phyloP scores from a whole-genome alignment of 1,140 invertebrate genomes.

The Trypoxylus dichotomus region DNA sequence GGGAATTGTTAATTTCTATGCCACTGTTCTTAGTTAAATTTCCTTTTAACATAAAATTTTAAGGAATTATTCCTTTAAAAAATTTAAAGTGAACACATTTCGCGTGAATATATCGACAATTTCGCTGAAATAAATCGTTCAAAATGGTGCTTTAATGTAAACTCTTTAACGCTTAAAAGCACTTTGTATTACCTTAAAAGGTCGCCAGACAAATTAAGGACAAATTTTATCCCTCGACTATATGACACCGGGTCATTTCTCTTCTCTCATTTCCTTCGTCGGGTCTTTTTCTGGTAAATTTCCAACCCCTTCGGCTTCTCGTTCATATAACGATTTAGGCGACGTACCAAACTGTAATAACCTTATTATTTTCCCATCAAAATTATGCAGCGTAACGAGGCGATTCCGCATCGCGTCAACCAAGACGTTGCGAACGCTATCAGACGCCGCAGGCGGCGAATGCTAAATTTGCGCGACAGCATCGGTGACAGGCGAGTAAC shows the following conservation, averaged over 20 bases:
- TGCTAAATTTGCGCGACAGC: neutral
- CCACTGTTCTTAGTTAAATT: no score
- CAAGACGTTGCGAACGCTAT: neutral
- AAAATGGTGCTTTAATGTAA: conserved; percentile 16
- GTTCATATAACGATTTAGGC: neutral
- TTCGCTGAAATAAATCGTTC: neutral
- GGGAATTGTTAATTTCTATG: no score
- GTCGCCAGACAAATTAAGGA: conserved; percentile 7
- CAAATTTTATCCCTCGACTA: conserved; percentile 12
- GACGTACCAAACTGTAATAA: conserved; percentile 14
- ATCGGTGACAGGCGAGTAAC: neutral
- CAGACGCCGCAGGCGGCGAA: neutral
- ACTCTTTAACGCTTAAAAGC: neutral
- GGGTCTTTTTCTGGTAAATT: neutral
- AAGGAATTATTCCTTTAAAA: neutral
- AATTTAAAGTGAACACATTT: neutral
- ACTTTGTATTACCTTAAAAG: neutral
- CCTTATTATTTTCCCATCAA: conserved; percentile 10
- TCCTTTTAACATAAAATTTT: no score
- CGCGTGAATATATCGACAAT: neutral
- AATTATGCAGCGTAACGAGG: neutral
- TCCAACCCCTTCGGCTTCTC: neutral
- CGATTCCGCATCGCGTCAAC: neutral
- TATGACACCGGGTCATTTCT: neutral
- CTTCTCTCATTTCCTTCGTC: neutral